These are phyloP conservation scores for Plebejus anna DNA, from an alignment of 2,888 invertebrate genomes.

Conservation along the genomic window DNA sequence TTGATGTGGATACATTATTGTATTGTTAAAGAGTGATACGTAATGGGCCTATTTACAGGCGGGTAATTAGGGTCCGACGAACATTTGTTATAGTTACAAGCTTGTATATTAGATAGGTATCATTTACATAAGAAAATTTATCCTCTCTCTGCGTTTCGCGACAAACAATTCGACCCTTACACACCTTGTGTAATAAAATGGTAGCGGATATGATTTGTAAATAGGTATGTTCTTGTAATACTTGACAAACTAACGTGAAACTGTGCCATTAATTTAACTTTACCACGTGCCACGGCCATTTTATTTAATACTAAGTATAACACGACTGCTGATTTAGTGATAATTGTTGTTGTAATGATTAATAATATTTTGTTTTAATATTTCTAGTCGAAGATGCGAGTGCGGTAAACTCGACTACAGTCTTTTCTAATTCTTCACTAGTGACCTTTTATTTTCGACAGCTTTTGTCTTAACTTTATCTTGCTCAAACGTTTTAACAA, in stretches of 20 bases:
- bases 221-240: conserved; percentile 57
- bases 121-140: conserved; percentile 37
- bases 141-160: conserved; percentile 32
- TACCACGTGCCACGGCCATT: conserved; percentile 75
- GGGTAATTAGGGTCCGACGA: conserved; percentile 39
- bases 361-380: conserved; percentile 62
- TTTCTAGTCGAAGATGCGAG: conserved; percentile 75
- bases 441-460: conserved; percentile 54
- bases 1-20: conserved; percentile 46
- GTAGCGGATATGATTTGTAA: conserved; percentile 51
- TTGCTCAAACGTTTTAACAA: conserved; percentile 76
- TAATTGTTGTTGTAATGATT: conserved; percentile 55
- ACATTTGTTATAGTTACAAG: conserved; percentile 41
- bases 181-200: conserved; percentile 33
- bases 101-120: conserved; percentile 37
- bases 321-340: conserved; percentile 76
- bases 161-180: conserved; percentile 26
- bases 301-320: conserved; percentile 71
- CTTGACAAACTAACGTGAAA: conserved; percentile 78
- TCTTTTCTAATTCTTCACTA: conserved; percentile 50
- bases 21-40: conserved; percentile 48
- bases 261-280: conserved; percentile 79
- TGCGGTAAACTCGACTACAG: conserved; percentile 64
- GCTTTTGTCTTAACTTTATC: conserved; percentile 65
- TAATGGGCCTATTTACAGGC: conserved; percentile 49